Evolutionary conservation across 2,888 invertebrate species (phyloP).

Genomic region (Pelosia muscerda): DNA sequence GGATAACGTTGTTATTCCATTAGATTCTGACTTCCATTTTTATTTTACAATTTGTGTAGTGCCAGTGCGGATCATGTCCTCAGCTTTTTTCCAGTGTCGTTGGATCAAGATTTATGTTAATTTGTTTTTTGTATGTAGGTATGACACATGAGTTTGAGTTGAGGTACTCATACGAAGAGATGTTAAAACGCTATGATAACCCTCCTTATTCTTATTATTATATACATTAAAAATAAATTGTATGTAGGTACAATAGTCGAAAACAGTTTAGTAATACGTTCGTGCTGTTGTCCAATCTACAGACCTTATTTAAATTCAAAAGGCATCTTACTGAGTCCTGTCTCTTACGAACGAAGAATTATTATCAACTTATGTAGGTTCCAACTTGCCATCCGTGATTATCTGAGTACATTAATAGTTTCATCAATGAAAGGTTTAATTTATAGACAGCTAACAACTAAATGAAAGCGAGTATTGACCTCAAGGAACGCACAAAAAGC

Average conservation of each 20-base stretch:
- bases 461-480: slow-evolving; percentile 25
- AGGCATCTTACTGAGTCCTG: slow-evolving; percentile 36
- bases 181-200: background rate
- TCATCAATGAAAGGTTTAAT: slow-evolving; percentile 37
- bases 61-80: background rate
- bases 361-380: slow-evolving; percentile 35
- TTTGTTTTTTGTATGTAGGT: no score
- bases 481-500: slow-evolving; percentile 25
- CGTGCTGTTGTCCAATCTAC: slow-evolving; percentile 44
- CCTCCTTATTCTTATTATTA: background rate
- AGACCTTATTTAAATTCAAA: slow-evolving; percentile 39
- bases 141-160: background rate
- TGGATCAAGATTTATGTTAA: background rate
- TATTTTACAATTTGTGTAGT: no score
- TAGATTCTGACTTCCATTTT: background rate
- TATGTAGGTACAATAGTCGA: no score
- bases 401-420: slow-evolving; percentile 32
- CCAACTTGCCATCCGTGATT: slow-evolving; percentile 31
- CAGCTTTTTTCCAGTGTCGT: background rate
- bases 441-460: slow-evolving; percentile 20
- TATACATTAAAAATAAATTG: no score
- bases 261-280: slow-evolving; percentile 31
- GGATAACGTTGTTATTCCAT: background rate
- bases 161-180: background rate
- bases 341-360: slow-evolving; percentile 40